Conservation (phyloP, 2,113 vertebrate genomes). For the Scatophagus argus region DNA sequence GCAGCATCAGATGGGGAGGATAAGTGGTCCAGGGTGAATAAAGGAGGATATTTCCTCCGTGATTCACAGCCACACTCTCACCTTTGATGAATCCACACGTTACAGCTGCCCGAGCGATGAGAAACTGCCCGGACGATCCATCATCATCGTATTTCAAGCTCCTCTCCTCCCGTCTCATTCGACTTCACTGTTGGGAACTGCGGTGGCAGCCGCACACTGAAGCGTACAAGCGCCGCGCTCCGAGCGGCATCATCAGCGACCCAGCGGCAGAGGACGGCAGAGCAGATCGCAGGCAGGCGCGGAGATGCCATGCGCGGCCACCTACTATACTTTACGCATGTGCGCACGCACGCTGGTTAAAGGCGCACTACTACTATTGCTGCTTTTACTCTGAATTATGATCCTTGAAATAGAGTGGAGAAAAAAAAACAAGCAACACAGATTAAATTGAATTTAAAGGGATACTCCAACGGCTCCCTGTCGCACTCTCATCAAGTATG, state of each 20-base stretch:
- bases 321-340: slow-evolving; percentile 70
- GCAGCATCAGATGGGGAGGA: slow-evolving; percentile 72
- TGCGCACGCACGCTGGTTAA: slow-evolving; percentile 62
- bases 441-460: neutral
- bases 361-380: slow-evolving; percentile 53
- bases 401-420: neutral
- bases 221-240: slow-evolving; percentile 60
- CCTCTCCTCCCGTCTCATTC: slow-evolving; percentile 64
- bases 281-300: slow-evolving; percentile 53
- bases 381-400: slow-evolving; percentile 35
- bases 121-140: slow-evolving; percentile 47
- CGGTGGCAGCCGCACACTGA: slow-evolving; percentile 59
- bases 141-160: slow-evolving; percentile 59
- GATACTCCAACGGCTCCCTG: neutral
- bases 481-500: neutral
- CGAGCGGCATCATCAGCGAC: slow-evolving; percentile 72
- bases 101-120: slow-evolving; percentile 64
- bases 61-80: slow-evolving; percentile 65
- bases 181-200: slow-evolving; percentile 67
- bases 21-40: slow-evolving; percentile 60
- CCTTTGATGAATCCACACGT: slow-evolving; percentile 70
- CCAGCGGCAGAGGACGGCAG: slow-evolving; percentile 77
- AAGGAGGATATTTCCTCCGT: slow-evolving; percentile 53
- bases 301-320: slow-evolving; percentile 74
- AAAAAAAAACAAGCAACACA: neutral